Conservation (phyloP, 2,113 vertebrate species). For the Noctilio leporinus region DNA sequence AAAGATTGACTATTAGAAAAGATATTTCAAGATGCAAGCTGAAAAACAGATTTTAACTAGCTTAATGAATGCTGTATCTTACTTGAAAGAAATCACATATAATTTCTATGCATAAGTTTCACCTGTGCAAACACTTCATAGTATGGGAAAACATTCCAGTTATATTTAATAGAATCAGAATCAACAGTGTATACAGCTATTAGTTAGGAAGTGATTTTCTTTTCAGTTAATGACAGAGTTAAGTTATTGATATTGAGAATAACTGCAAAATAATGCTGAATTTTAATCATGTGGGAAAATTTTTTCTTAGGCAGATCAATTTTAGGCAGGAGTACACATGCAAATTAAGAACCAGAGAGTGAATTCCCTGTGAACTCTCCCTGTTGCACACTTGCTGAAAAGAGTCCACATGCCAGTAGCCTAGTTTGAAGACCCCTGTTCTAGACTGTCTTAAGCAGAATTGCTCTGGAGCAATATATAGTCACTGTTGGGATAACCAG, state of each 20-base stretch:
- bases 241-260: neutral
- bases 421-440: neutral
- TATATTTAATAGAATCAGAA: neutral
- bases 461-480: neutral
- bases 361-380: neutral
- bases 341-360: neutral
- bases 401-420: neutral
- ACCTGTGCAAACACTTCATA: neutral
- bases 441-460: neutral
- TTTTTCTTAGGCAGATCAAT: neutral
- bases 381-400: neutral
- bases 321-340: neutral
- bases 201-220: neutral
- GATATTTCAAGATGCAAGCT: neutral
- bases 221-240: neutral
- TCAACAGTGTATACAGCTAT: neutral
- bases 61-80: neutral
- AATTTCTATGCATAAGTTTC: neutral
- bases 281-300: neutral
- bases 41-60: neutral
- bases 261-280: neutral
- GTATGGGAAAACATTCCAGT: neutral
- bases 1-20: neutral
- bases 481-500: neutral
- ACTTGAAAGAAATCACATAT: constrained; percentile 5